A percentile compares a stretch with the other conserved stretches of the same genome.
Conservation (phyloP, 2,797 vertebrate species). For the Pantherophis alleghaniensis region DNA sequence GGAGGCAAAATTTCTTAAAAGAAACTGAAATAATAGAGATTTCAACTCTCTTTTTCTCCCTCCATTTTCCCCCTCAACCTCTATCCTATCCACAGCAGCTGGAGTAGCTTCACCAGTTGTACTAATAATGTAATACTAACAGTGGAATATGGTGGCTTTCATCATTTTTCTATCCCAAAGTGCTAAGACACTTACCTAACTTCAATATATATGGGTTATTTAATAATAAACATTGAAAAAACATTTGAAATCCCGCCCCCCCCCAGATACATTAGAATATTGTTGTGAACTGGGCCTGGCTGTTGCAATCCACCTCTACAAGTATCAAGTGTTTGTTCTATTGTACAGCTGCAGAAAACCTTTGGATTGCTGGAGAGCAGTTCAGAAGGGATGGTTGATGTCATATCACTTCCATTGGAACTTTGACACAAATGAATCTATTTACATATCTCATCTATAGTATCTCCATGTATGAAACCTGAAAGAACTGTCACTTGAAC, state of each 20-base stretch:
- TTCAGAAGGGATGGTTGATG: neutral
- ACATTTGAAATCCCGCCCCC: neutral
- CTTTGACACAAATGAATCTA: neutral
- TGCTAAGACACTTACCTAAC: neutral
- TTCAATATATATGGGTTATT: neutral
- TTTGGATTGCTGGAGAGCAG: neutral
- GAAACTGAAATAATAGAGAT: neutral
- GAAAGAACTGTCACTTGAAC: neutral
- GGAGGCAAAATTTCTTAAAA: neutral
- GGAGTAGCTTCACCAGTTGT: neutral
- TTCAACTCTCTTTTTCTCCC: neutral
- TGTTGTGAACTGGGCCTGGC: neutral
- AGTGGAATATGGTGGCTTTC: neutral
- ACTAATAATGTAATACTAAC: neutral
- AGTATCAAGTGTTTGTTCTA: neutral
- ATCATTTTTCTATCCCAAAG: neutral
- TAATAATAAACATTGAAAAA: neutral
- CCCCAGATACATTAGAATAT: neutral
- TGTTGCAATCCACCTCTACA: neutral
- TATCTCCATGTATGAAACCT: neutral
- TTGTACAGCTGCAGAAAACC: neutral
- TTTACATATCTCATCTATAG: neutral
- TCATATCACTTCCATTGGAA: neutral
- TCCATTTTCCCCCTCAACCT: neutral
- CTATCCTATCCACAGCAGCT: neutral